Base-by-base conservation (phyloP, 2,113 vertebrate genomes). In the Ifrita kowaldi region DNA sequence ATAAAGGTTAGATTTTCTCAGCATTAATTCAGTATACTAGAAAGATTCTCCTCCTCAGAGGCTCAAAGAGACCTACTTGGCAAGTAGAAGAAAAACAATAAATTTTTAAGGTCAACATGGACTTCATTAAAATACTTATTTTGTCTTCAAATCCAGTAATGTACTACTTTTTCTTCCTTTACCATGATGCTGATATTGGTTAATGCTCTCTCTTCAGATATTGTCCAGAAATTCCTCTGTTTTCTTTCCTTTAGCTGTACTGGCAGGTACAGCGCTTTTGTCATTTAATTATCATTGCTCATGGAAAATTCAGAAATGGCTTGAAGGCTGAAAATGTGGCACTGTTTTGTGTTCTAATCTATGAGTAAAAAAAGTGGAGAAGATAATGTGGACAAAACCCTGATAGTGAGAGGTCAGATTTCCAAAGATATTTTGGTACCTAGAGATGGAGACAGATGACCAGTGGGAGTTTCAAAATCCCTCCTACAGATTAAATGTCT, bases 391-490 rank as follows among this genome's bases (percentile, higher is more conserved):
- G 33, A 67, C 32, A 86, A 92, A 93, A 59, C 4, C 26, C 16
- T 76, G 20, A 71, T 8, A 44, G 23, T 55, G 7, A 87, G 27
- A 47, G 42, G 32, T 64, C 53, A 88, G 62, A 49, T 65, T 93
- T 85, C 49, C 56, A 41, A 84, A 87, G 63, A 56, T 52, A 78
- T 70, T 84, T 92, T 92, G 47, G 56, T 70, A 33, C 35, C 32
- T 63, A 52, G 60, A 95, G 47, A 52, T 77, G 60, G 76, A 90
- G 80, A 59, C 44, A 63, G 86, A 84, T 70, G 89, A 88, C 83
- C 55, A 68, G 35, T 49, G 83, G 75, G 83, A 95, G 33, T 90
- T 95, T 90, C 35, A 90, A 93, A 96, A 92, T 90, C 68, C 60
- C 64, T 89, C 12, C 64, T 78, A 56, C 50, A 87, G 50, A 90